Base-by-base conservation (phyloP, 2,797 vertebrate genomes). In the Hypotaenidia philippensis region DNA sequence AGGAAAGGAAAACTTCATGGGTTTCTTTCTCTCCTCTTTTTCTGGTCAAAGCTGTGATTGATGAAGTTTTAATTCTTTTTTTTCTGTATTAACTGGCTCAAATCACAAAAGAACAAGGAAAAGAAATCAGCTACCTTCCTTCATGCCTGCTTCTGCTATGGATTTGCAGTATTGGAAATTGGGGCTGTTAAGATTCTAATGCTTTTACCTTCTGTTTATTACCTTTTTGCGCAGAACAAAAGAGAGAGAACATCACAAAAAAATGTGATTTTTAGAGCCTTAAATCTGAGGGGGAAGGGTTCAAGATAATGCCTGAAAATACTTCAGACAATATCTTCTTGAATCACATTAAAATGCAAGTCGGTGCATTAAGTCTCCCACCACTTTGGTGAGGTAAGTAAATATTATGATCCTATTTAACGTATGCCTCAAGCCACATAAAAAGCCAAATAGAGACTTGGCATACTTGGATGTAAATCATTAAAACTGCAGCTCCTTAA, bases 381-480 rank as follows among this genome's bases (percentile, higher is more conserved):
- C 70, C 36, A 55, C 66, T 91, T 81, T 72, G 66, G 83, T 83
- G 89, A 90, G 44, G 84, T 96, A 93, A 84, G 83, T 96, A 95
- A 96, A 94, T 94, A 94, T 91, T 94, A 93, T 88, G 94, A 88
- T 94, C 94, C 95, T 94, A 84, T 93, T 94, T 90, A 96, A 90
- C 87, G 79, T 91, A 93, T 64, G 89, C 87, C 87, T 95, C 69
- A 76, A 88, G 85, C 66, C 56, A 90, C 60, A 79, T 91, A 90
- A 93, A 91, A 93, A 78, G 52, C 14, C 55, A 76, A 70, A 89
- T 10, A 90, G 47, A 88, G 77, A 69, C 83, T 84, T 84, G 80
- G 80, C 8, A 0, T 74, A 44, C 55, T 63, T 94, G 74, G 41
- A 66, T 84, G 25, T 83, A 89, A 91, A 95, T 96, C 25, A 82